Evolutionary conservation across 2,888 invertebrate genomes (phyloP), one percentile per base, ranked within the genome.

Genomic region (Eretmocerus hayati): DNA sequence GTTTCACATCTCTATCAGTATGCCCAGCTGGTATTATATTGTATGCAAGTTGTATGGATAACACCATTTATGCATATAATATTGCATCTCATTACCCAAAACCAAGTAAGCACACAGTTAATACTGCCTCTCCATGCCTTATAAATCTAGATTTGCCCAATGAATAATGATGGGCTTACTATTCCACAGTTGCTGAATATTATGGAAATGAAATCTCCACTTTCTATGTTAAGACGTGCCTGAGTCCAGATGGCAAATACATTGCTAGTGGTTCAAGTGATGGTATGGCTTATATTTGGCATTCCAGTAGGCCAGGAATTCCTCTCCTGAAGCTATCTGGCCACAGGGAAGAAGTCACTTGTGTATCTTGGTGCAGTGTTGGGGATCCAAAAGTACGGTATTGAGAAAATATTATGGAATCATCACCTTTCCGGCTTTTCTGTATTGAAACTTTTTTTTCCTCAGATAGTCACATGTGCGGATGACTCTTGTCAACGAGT

Each of bases 181-280:
- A n/a, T n/a, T n/a, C 26, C 26, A 26, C 11, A 26, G 26, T 26
- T 9, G 26, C 66, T 19, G 64, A 65, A 49, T 74, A 63, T 63
- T 66, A 66, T 49, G 92, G 93, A 0, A 85, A 90, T 67, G 87
- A 85, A 69, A 78, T 80, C 48, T 85, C 90, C 66, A 78, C 84
- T 58, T 92, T 89, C 73, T 93, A 89, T 71, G 85, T 92, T 32
- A 91, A 90, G 69, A 80, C 87, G 0, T 79, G 84, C 52, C 74
- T 93, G 23, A 90, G 89, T 65, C 82, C 84, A 1, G 90, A 91
- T 71, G 84, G 86, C 4, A 74, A 76, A 54, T 92, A 89, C 71
- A 73, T 94, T 22, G 75, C 90, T 1, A 90, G 90, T 68, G 93
- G 93, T n/a, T 91, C 91, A 59, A 87, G 87, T 62, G 90, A 91